These are phyloP conservation scores for Lepisosteus osseus DNA, from an alignment of 2,113 vertebrate species.

Conservation along the genomic window DNA sequence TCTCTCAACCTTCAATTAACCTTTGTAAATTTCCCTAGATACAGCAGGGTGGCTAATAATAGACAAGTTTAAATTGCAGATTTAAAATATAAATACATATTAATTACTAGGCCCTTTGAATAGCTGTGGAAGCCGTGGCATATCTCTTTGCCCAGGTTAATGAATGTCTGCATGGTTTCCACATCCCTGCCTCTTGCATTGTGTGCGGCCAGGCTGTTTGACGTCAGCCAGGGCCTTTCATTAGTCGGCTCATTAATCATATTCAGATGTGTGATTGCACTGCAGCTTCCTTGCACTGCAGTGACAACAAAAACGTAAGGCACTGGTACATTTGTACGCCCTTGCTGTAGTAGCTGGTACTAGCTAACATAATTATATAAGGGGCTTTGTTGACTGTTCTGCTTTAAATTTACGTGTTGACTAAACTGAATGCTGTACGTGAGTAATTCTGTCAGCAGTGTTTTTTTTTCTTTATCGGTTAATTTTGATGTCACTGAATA, in stretches of 20 bases:
- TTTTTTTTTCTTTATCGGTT: too few relatives aligned
- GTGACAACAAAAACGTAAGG: too few relatives aligned
- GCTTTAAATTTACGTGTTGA: too few relatives aligned
- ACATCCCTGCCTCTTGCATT: slow-evolving; percentile 11
- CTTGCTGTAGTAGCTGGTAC: too few relatives aligned
- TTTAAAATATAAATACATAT: background rate
- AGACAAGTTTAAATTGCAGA: slow-evolving; percentile 9
- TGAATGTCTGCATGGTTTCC: slow-evolving; percentile 4
- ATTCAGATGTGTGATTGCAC: slow-evolving; percentile 11
- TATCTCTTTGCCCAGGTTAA: slow-evolving; percentile 7
- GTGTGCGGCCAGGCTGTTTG: slow-evolving; percentile 17
- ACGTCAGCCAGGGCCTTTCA: slow-evolving; percentile 32
- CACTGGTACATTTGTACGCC: too few relatives aligned
- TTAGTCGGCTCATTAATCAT: slow-evolving; percentile 31
- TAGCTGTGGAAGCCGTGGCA: background rate
- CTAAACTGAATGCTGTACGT: too few relatives aligned
- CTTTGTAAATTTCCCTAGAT: too few relatives aligned
- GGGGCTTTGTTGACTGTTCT: too few relatives aligned
- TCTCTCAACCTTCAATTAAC: too few relatives aligned
- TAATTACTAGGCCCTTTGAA: background rate
- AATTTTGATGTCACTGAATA: too few relatives aligned
- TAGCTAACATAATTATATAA: too few relatives aligned
- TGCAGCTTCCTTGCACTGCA: background rate
- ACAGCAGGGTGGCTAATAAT: slow-evolving; percentile 4
- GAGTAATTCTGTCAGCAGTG: too few relatives aligned